Percentiles rank a stretch among this genome's conserved stretches.
These are phyloP conservation scores for Neoniphon sammara DNA, from an alignment of 2,797 vertebrate genomes.

Conservation along the genomic window DNA sequence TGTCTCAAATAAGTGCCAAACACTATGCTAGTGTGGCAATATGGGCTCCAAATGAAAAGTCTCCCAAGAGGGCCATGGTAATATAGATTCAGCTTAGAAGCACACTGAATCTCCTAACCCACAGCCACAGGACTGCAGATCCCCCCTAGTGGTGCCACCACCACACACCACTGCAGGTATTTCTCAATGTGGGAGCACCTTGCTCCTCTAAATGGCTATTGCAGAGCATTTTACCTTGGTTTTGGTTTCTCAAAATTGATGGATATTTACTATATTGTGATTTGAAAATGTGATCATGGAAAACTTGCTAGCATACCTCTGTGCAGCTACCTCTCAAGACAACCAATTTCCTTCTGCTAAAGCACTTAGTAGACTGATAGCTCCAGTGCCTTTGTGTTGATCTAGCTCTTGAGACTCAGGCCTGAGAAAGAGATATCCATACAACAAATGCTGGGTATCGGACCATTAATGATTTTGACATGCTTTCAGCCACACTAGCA, in stretches of 20 bases:
- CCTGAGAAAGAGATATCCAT: constrained; percentile 65
- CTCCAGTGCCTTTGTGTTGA: constrained; percentile 69
- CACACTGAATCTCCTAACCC: constrained; percentile 27
- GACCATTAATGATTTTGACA: constrained; percentile 68
- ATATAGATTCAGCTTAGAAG: constrained; percentile 28
- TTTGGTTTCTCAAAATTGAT: constrained; percentile 59
- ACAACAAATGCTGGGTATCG: constrained; percentile 65
- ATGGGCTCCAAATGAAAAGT: constrained; percentile 12
- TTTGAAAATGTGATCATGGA: constrained; percentile 81
- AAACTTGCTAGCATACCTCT: constrained; percentile 77
- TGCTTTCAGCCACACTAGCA: constrained; percentile 48
- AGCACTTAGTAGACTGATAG: constrained; percentile 75
- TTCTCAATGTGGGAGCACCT: constrained; percentile 41
- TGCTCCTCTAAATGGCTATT: constrained; percentile 62
- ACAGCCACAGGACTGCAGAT: constrained; percentile 11
- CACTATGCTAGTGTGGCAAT: constrained; percentile 13
- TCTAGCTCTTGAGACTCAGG: constrained; percentile 64
- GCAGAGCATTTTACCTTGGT: constrained; percentile 65
- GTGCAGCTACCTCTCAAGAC: constrained; percentile 75
- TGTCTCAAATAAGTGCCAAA: constrained; percentile 37
- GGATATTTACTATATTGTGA: constrained; percentile 73
- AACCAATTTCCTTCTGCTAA: constrained; percentile 79
- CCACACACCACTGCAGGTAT: constrained; percentile 53
- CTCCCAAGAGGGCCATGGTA: constrained; percentile 1
- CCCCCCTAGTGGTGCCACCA: constrained; percentile 29